A percentile compares a stretch with the other conserved stretches of the same genome.
Evolutionary conservation across 1,140 invertebrate genomes (phyloP).

Genomic region (Acromyrmex heyeri): DNA sequence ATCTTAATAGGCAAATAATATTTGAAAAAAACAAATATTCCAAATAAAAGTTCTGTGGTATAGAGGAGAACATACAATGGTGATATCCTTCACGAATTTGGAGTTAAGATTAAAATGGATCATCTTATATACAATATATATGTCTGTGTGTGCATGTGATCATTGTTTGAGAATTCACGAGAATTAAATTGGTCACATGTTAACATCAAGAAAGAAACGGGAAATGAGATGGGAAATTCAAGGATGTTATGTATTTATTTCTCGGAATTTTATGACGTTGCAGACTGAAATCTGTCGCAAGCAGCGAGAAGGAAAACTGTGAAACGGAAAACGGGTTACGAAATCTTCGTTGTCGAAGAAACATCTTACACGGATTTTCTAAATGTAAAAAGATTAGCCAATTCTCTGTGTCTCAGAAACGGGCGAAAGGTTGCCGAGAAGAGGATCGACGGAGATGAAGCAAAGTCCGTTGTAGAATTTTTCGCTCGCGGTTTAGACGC

Average conservation of each 20-base stretch:
- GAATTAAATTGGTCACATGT: not conserved
- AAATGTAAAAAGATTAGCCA: not conserved
- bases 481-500: not conserved
- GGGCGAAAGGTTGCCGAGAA: not conserved
- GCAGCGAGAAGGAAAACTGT: not conserved
- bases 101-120: too few relatives aligned
- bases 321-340: not conserved
- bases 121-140: too few relatives aligned
- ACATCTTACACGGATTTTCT: not conserved
- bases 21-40: too few relatives aligned
- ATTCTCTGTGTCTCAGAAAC: not conserved
- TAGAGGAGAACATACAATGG: too few relatives aligned
- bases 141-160: not conserved
- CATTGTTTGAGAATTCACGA: not conserved
- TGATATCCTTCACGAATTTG: too few relatives aligned
- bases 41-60: too few relatives aligned
- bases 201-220: not conserved
- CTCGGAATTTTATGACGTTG: not conserved
- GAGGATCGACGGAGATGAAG: not conserved
- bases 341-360: not conserved
- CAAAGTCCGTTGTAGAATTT: conserved; percentile 4
- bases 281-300: conserved; percentile 9
- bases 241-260: not conserved
- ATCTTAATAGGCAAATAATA: too few relatives aligned
- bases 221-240: not conserved